Evolutionary conservation across 1,140 invertebrate species (phyloP).

Genomic region (Caerostris extrusa): DNA sequence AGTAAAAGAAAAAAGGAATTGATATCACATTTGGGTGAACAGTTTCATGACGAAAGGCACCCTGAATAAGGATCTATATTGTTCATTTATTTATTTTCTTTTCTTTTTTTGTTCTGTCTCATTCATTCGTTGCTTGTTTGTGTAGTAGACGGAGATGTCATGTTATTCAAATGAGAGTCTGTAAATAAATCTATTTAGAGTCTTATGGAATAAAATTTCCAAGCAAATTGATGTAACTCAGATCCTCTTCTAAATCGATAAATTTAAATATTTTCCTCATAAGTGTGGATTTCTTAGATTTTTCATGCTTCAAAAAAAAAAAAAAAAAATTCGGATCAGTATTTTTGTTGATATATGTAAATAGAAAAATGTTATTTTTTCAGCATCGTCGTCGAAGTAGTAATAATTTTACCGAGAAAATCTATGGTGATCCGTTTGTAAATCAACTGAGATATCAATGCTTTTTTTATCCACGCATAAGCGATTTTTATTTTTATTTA

Average conservation of each 20-base stretch:
- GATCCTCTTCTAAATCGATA: slow-evolving; percentile 19
- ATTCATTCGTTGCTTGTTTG: slow-evolving; percentile 2
- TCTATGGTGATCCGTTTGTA: not conserved
- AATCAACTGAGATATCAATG: not conserved
- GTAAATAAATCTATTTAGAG: slow-evolving; percentile 59
- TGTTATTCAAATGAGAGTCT: slow-evolving; percentile 54
- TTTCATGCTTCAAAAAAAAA: slow-evolving; percentile 12
- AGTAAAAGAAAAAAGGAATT: not conserved
- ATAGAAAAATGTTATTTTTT: slow-evolving; percentile 10
- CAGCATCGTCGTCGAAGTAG: not conserved
- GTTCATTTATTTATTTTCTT: slow-evolving; percentile 20
- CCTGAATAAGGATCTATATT: not conserved
- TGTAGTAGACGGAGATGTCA: slow-evolving; percentile 22
- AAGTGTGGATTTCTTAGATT: slow-evolving; percentile 54
- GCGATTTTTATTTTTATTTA: not conserved
- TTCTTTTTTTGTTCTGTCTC: not conserved
- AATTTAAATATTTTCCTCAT: slow-evolving; percentile 67
- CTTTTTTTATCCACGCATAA: not conserved
- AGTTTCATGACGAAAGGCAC: not conserved
- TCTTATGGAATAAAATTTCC: slow-evolving; percentile 45
- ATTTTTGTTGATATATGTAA: slow-evolving; percentile 28
- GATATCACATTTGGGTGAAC: slow-evolving; percentile 9
- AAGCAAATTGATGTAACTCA: slow-evolving; percentile 40
- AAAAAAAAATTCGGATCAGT: slow-evolving; percentile 32
- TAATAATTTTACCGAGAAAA: not conserved